Conservation (phyloP, 2,797 vertebrate genomes). For the Sphaeramia orbicularis region DNA sequence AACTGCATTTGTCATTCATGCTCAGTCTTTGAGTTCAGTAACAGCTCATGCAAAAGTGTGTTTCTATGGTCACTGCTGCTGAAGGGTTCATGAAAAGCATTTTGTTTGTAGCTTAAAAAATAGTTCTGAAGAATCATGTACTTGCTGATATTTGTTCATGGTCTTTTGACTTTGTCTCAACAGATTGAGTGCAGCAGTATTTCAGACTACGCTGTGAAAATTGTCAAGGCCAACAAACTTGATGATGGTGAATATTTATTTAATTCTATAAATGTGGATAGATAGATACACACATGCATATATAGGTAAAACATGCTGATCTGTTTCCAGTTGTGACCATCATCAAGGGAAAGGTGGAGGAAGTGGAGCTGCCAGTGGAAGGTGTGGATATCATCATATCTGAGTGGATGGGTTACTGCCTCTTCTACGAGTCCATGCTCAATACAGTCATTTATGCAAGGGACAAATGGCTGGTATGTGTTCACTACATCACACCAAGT, state of each 20-base stretch:
- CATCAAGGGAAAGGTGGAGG: slow-evolving; percentile 96
- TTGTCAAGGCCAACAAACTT: slow-evolving; percentile 95
- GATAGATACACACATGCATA: too few species aligned
- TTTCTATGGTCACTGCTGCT: too few species aligned
- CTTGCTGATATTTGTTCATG: neutral
- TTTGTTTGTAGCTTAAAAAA: too few species aligned
- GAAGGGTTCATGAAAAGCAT: too few species aligned
- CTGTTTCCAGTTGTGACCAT: slow-evolving; percentile 90
- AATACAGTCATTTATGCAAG: slow-evolving; percentile 94
- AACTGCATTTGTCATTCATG: neutral
- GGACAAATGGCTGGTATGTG: slow-evolving; percentile 95
- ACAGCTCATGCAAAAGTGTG: too few species aligned
- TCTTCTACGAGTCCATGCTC: slow-evolving; percentile 96
- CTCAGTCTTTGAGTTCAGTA: too few species aligned
- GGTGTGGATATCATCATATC: slow-evolving; percentile 96
- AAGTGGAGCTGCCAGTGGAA: slow-evolving; percentile 92
- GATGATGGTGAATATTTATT: slow-evolving; percentile 86
- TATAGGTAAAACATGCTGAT: neutral
- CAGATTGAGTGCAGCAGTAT: slow-evolving; percentile 97
- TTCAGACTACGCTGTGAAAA: slow-evolving; percentile 95
- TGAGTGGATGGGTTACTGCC: slow-evolving; percentile 97
- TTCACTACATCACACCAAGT: too few species aligned
- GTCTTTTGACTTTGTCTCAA: neutral
- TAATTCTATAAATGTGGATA: too few species aligned
- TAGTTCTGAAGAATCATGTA: neutral